These are phyloP conservation scores for Caloenas nicobarica DNA, from an alignment of 2,113 vertebrate species.

Conservation along the genomic window DNA sequence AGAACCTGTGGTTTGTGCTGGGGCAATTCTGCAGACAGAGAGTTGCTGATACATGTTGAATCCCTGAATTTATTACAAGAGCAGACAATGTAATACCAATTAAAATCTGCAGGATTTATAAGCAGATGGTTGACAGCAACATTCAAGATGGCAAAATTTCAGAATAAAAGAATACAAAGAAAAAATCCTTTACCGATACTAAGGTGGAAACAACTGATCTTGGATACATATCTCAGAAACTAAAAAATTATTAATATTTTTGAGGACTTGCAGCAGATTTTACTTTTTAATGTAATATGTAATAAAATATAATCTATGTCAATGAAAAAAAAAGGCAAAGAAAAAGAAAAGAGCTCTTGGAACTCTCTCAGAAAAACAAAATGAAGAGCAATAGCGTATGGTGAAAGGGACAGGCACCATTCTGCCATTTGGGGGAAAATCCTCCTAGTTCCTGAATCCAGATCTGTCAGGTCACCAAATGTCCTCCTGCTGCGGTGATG, in stretches of 20 bases:
- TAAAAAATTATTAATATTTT: neutral
- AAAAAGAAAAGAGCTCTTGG: neutral
- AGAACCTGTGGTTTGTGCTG: neutral
- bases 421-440: neutral
- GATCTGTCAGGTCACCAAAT: rapidly evolving
- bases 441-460: neutral
- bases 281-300: neutral
- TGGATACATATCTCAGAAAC: neutral
- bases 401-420: neutral
- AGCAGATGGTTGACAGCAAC: neutral
- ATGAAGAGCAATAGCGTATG: neutral
- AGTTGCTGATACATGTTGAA: neutral
- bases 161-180: neutral
- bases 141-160: neutral
- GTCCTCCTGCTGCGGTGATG: too few species aligned
- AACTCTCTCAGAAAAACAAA: neutral
- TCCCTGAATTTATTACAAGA: neutral
- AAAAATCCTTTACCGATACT: neutral
- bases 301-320: neutral
- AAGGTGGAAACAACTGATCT: neutral
- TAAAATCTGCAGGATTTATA: neutral
- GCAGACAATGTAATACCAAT: neutral
- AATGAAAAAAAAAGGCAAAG: neutral
- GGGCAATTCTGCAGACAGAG: neutral
- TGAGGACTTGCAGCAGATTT: neutral